A percentile compares a stretch with the other conserved stretches of the same genome.
Conservation (phyloP, 2,797 vertebrate genomes). For the Somateria mollissima region DNA sequence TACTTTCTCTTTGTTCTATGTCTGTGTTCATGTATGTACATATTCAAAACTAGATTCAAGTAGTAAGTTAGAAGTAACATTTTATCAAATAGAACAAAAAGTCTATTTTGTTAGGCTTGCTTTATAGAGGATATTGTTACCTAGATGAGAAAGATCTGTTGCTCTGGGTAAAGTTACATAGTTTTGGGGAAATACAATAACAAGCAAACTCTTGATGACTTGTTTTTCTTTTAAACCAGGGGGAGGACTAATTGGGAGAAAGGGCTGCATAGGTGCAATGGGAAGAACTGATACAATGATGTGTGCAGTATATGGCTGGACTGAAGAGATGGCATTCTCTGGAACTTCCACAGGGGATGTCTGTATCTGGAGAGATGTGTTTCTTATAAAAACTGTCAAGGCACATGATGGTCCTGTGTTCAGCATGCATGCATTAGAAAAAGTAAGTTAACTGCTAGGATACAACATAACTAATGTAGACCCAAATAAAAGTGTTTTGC, state of each 20-base stretch:
- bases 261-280: conserved; percentile 87
- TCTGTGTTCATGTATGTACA: accelerated
- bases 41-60: not conserved
- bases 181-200: not conserved
- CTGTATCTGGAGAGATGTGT: conserved; percentile 98
- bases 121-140: not conserved
- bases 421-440: conserved; percentile 97
- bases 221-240: conserved; percentile 78
- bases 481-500: not conserved
- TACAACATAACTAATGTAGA: not conserved
- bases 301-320: conserved; percentile 97
- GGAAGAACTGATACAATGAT: conserved; percentile 95
- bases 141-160: not conserved
- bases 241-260: conserved; percentile 95
- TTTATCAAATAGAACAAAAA: not conserved
- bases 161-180: not conserved
- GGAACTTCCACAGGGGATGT: conserved; percentile 96
- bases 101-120: not conserved
- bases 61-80: not conserved
- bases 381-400: conserved; percentile 96
- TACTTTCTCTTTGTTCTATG: not conserved
- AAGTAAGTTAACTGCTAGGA: conserved; percentile 81
- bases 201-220: not conserved
- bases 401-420: conserved; percentile 98
- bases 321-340: conserved; percentile 97